These are phyloP conservation scores for Achlya flavicornis DNA, from an alignment of 2,888 invertebrate species.

Conservation along the genomic window DNA sequence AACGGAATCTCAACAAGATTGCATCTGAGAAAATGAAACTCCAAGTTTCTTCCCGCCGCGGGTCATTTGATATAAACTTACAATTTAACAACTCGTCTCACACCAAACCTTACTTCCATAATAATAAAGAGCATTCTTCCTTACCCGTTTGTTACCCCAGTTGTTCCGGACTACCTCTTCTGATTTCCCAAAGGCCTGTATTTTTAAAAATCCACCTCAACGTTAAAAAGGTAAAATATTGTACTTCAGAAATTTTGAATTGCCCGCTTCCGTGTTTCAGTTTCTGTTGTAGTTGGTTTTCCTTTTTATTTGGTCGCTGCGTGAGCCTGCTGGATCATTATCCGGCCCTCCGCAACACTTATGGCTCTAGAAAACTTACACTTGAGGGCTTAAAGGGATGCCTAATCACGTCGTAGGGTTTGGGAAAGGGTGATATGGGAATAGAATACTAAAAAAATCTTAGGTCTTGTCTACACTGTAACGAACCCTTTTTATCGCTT, in stretches of 20 bases:
- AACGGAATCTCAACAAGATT: slow-evolving; percentile 55
- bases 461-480: neutral
- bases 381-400: slow-evolving; percentile 32
- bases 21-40: slow-evolving; percentile 52
- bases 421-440: slow-evolving; percentile 16
- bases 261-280: slow-evolving; percentile 46
- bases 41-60: slow-evolving; percentile 36
- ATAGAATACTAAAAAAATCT: neutral
- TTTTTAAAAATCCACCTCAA: slow-evolving; percentile 72
- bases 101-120: slow-evolving; percentile 36
- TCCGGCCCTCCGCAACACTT: slow-evolving; percentile 29
- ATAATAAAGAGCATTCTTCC: slow-evolving; percentile 56
- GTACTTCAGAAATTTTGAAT: slow-evolving; percentile 63
- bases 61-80: slow-evolving; percentile 53
- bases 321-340: slow-evolving; percentile 51
- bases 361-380: slow-evolving; percentile 42
- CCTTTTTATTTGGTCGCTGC: slow-evolving; percentile 44
- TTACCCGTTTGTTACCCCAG: slow-evolving; percentile 39
- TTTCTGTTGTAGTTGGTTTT: slow-evolving; percentile 33
- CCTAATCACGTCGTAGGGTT: slow-evolving; percentile 46
- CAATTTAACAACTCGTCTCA: slow-evolving; percentile 26
- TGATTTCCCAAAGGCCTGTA: slow-evolving; percentile 79
- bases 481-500: neutral
- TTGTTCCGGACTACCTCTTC: slow-evolving; percentile 53
- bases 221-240: slow-evolving; percentile 71